A percentile compares a stretch with the other conserved stretches of the same genome.
Evolutionary conservation across 2,113 vertebrate genomes (phyloP).

Genomic region (Actenoides lindsayi): DNA sequence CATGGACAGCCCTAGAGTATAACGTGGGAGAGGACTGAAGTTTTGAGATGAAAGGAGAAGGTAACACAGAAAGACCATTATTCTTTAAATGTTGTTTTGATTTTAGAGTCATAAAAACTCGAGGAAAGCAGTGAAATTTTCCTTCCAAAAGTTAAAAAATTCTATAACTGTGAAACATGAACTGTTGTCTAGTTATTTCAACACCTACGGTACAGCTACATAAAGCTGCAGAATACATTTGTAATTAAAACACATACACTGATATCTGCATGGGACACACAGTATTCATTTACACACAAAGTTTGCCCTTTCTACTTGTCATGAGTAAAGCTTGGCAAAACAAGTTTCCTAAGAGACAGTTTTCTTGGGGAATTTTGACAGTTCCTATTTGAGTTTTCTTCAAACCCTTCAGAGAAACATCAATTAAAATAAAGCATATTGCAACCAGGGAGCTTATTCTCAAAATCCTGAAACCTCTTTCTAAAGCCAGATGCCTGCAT

Average conservation of each 20-base stretch:
- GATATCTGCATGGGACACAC: not conserved
- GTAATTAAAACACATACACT: constrained; percentile 10
- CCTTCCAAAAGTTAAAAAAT: not conserved
- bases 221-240: constrained; percentile 24
- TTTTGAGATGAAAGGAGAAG: not conserved
- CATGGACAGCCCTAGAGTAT: not conserved
- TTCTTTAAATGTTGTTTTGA: not conserved
- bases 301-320: not conserved
- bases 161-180: not conserved
- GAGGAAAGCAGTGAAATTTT: constrained; percentile 24
- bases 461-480: not conserved
- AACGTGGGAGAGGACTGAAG: not conserved
- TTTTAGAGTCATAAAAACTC: constrained; percentile 26
- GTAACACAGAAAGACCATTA: not conserved
- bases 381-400: not conserved
- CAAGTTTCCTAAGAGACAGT: not conserved
- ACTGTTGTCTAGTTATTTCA: constrained; percentile 33
- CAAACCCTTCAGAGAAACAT: not conserved
- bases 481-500: not conserved
- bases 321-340: constrained; percentile 32
- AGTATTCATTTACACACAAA: not conserved
- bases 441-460: not conserved
- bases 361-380: not conserved
- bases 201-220: not conserved
- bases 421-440: not conserved